These are phyloP conservation scores for Popillia japonica DNA, from an alignment of 1,140 invertebrate species.

Conservation along the genomic window DNA sequence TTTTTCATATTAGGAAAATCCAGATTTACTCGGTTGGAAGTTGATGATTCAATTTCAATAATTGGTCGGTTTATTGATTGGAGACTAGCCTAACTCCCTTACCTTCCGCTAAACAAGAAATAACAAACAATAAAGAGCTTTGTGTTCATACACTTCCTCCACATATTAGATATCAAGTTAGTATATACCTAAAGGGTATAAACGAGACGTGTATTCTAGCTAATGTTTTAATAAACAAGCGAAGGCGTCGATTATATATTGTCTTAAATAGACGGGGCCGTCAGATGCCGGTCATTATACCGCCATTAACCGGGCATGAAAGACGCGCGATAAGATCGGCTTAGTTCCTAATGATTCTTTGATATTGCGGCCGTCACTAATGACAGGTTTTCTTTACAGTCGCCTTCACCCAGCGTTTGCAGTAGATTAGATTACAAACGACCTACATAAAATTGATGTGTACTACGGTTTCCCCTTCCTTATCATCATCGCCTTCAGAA, in stretches of 20 bases:
- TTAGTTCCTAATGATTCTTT: slow-evolving; percentile 13
- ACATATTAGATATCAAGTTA: too few species aligned
- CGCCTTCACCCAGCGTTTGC: neutral
- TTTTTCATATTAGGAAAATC: too few species aligned
- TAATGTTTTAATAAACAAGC: slow-evolving; percentile 27
- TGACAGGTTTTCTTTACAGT: slow-evolving; percentile 16
- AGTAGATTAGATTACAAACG: slow-evolving; percentile 18
- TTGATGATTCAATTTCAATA: too few species aligned
- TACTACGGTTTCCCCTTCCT: neutral
- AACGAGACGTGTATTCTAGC: too few species aligned
- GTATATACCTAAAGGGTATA: too few species aligned
- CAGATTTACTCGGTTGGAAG: too few species aligned
- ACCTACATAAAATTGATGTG: neutral
- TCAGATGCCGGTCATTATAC: neutral
- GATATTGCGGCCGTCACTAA: slow-evolving; percentile 22
- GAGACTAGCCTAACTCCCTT: too few species aligned
- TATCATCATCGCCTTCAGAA: neutral
- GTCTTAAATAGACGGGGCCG: neutral
- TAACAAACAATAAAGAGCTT: too few species aligned
- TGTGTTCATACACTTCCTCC: too few species aligned
- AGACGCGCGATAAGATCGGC: slow-evolving; percentile 24
- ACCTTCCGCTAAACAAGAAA: too few species aligned
- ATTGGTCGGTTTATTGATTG: too few species aligned
- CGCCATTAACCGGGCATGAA: slow-evolving; percentile 11
- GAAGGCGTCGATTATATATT: slow-evolving; percentile 16